Evolutionary conservation across 2,113 vertebrate species (phyloP).

Genomic region (Ophthalmolycus amberensis): DNA sequence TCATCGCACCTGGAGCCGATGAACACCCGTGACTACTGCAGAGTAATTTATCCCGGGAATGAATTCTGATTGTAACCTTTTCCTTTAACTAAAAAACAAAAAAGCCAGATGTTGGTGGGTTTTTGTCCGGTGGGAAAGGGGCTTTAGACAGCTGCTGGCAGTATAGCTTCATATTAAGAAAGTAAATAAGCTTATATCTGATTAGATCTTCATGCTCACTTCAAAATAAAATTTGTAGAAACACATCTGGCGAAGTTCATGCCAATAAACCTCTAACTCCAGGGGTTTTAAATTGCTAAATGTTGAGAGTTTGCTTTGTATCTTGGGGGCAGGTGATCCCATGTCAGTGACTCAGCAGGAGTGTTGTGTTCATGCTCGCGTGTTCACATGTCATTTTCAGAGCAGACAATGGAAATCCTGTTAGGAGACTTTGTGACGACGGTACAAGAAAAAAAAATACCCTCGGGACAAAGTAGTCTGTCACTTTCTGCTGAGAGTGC

Average conservation of each 20-base stretch:
- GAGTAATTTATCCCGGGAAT: too few relatives aligned
- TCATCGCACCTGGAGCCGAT: neutral
- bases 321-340: neutral
- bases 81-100: neutral
- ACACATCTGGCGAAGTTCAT: neutral
- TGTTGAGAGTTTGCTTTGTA: neutral
- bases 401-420: conserved; percentile 47
- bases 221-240: neutral
- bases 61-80: too few relatives aligned
- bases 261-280: neutral
- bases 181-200: neutral
- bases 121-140: neutral
- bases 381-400: conserved; percentile 29
- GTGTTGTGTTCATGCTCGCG: neutral
- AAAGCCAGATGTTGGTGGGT: neutral
- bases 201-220: neutral
- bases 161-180: neutral
- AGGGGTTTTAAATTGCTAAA: neutral
- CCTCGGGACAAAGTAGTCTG: conserved; percentile 20
- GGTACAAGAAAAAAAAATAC: conserved; percentile 29
- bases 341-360: conserved; percentile 5
- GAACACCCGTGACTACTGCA: neutral
- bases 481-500: conserved; percentile 66
- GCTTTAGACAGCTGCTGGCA: too few relatives aligned
- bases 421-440: conserved; percentile 40